Evolutionary conservation across 2,888 invertebrate species (phyloP).

Genomic region (Tiphia femorata): DNA sequence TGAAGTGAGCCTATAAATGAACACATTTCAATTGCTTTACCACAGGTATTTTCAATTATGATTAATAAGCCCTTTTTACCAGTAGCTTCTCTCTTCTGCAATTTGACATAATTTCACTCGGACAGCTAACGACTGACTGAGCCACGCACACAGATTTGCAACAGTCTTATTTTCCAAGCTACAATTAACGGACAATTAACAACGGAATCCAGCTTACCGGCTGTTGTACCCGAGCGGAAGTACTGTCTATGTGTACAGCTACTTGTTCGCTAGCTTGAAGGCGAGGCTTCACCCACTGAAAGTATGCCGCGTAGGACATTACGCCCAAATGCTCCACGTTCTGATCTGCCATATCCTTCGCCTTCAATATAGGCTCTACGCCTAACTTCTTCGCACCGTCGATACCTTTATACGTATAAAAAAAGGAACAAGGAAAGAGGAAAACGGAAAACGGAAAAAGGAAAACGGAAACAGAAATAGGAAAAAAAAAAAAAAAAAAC

Average conservation of each 20-base stretch:
- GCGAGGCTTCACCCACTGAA: slow-evolving; percentile 89
- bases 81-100: too few species aligned
- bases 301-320: slow-evolving; percentile 96
- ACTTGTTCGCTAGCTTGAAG: slow-evolving; percentile 88
- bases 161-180: too few species aligned
- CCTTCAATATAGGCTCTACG: slow-evolving; percentile 89
- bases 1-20: slow-evolving; percentile 79
- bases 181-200: slow-evolving; percentile 34
- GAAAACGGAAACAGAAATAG: neutral
- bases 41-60: too few species aligned
- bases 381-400: slow-evolving; percentile 77
- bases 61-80: too few species aligned
- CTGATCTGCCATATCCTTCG: slow-evolving; percentile 94
- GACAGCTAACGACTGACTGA: neutral
- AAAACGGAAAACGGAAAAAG: neutral
- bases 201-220: slow-evolving; percentile 74
- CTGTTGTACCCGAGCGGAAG: slow-evolving; percentile 88
- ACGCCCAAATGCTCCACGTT: slow-evolving; percentile 97
- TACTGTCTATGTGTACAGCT: slow-evolving; percentile 83
- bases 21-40: slow-evolving; percentile 7
- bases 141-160: neutral
- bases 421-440: too few species aligned
- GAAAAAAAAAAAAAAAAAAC: neutral
- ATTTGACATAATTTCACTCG: too few species aligned
- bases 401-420: slow-evolving; percentile 68